Conservation (phyloP, 64 coral and sea anemone species). For the Montipora capricornis region DNA sequence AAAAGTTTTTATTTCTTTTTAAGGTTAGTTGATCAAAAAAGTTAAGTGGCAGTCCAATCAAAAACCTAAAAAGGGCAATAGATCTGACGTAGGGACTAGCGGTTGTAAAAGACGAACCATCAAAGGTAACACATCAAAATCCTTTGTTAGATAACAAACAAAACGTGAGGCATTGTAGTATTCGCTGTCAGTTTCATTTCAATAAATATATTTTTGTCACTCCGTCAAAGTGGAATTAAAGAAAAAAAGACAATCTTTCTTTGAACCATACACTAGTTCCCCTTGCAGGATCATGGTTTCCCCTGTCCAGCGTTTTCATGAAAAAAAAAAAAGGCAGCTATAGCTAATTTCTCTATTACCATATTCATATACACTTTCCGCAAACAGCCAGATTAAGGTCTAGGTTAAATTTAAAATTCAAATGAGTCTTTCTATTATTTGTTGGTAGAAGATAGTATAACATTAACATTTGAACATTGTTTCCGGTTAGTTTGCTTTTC, state of each 20-base stretch:
- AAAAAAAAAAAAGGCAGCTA: not conserved
- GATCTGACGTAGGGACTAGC: not conserved
- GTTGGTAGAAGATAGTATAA: constrained; percentile 46
- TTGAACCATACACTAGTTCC: too few relatives aligned
- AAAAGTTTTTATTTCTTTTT: too few relatives aligned
- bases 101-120: not conserved
- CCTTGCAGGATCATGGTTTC: too few relatives aligned
- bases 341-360: not conserved
- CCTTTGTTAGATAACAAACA: constrained; percentile 30
- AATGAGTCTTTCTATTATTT: constrained; percentile 49
- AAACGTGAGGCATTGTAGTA: not conserved
- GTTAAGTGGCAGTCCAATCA: not conserved
- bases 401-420: constrained; percentile 46
- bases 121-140: not conserved
- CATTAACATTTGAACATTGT: constrained; percentile 39
- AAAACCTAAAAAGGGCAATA: not conserved
- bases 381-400: constrained; percentile 42
- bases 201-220: not conserved
- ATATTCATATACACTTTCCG: not conserved
- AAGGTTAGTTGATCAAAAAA: too few relatives aligned
- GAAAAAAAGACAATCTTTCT: not conserved
- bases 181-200: constrained; percentile 1
- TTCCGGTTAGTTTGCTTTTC: constrained; percentile 24
- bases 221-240: not conserved
- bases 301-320: too few relatives aligned